These are phyloP conservation scores for Australoheros facetus DNA, from an alignment of 2,797 vertebrate genomes.

Conservation along the genomic window DNA sequence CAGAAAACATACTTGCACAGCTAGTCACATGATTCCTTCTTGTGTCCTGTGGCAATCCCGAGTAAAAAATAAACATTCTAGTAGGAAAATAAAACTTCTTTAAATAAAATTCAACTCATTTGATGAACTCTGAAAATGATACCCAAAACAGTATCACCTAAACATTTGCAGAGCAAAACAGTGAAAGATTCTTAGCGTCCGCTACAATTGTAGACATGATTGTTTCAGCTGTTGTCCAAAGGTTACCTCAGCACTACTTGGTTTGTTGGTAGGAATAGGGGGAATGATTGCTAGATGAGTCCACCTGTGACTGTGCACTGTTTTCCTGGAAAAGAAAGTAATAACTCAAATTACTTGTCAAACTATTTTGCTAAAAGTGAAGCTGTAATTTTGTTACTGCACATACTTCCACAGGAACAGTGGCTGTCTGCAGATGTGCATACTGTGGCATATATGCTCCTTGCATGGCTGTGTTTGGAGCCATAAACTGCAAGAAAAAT, in stretches of 20 bases:
- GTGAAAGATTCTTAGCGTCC: constrained; percentile 91
- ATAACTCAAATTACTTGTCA: not conserved
- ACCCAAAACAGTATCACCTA: constrained; percentile 96
- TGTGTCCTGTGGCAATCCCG: constrained; percentile 86
- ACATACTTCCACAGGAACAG: constrained; percentile 91
- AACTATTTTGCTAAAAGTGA: not conserved
- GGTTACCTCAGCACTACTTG: constrained; percentile 93
- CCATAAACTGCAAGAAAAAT: constrained; percentile 88
- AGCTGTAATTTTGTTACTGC: not conserved
- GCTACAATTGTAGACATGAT: constrained; percentile 91
- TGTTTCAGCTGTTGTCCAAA: constrained; percentile 89
- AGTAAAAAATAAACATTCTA: constrained; percentile 90
- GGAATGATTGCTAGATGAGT: constrained; percentile 93
- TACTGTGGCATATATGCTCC: constrained; percentile 96
- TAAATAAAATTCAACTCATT: constrained; percentile 87
- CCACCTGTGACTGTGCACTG: constrained; percentile 91
- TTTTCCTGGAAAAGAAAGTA: constrained; percentile 86
- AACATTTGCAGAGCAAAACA: constrained; percentile 93
- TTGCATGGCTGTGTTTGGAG: constrained; percentile 93
- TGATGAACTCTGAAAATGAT: constrained; percentile 93
- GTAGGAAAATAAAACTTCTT: constrained; percentile 98
- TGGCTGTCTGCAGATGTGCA: constrained; percentile 89
- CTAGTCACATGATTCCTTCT: constrained; percentile 86
- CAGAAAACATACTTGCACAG: constrained; percentile 85
- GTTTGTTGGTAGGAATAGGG: constrained; percentile 96